phyloP scores from a whole-genome alignment of 2,113 vertebrate species.

The Prunella fulvescens region DNA sequence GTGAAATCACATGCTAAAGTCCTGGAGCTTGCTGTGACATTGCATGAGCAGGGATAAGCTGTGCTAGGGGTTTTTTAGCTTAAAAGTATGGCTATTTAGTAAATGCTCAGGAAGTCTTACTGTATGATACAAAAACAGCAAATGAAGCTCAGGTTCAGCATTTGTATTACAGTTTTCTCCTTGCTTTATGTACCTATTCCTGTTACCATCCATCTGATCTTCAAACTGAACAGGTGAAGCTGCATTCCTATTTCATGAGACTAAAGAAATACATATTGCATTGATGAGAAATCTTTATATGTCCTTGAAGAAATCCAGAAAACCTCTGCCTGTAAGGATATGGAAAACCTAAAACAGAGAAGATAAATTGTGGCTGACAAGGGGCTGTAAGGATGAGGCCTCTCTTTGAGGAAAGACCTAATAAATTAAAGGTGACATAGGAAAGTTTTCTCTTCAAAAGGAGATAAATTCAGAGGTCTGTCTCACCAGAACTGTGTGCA shows the following conservation, averaged over 20 bases:
- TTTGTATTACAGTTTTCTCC: not conserved
- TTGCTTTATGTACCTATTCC: not conserved
- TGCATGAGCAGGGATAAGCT: not conserved
- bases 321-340: not conserved
- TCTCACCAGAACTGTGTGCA: not conserved
- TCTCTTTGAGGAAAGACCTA: not conserved
- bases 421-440: constrained; percentile 8
- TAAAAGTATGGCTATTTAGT: not conserved
- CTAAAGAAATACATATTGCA: not conserved
- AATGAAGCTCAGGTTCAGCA: not conserved
- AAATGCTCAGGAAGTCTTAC: not conserved
- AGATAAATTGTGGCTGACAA: constrained; percentile 14
- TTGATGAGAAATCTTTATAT: not conserved
- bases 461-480: not conserved
- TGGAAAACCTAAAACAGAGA: not conserved
- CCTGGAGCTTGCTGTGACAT: not conserved
- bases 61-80: not conserved
- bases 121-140: not conserved
- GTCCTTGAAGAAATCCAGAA: not conserved
- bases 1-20: not conserved
- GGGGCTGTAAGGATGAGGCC: not conserved
- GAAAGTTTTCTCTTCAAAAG: not conserved
- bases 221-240: not conserved
- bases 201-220: not conserved
- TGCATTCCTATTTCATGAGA: not conserved